Evolutionary conservation across 2,888 invertebrate species (phyloP).

Genomic region (Leucozona laternaria): DNA sequence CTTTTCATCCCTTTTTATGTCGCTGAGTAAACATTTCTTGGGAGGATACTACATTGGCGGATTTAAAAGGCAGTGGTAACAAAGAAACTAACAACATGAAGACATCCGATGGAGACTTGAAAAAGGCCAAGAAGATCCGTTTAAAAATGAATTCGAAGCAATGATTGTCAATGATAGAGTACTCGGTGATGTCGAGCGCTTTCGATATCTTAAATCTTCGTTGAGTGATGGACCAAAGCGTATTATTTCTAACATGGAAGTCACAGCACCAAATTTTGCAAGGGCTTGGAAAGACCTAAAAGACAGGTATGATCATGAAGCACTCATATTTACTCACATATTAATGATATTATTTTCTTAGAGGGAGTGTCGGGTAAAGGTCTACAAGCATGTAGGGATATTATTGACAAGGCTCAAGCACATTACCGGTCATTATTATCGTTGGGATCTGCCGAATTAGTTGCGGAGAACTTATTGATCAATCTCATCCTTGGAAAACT

Average conservation of each 20-base stretch:
- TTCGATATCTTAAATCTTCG: too few species aligned
- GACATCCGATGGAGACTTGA: not conserved
- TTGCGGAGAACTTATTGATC: not conserved
- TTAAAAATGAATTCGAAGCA: too few species aligned
- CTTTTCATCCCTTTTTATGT: not conserved
- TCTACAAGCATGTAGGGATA: constrained; percentile 1
- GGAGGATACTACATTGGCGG: not conserved
- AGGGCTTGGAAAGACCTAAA: too few species aligned
- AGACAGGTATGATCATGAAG: too few species aligned
- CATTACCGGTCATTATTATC: not conserved
- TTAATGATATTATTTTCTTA: too few species aligned
- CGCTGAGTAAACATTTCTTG: not conserved
- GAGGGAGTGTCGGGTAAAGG: not conserved
- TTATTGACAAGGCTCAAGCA: not conserved
- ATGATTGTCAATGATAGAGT: too few species aligned
- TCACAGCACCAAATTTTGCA: too few species aligned
- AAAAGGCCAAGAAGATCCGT: not conserved
- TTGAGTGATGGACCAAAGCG: too few species aligned
- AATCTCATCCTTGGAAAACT: not conserved
- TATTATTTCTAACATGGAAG: too few species aligned
- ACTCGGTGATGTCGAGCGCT: too few species aligned
- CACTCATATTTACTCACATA: too few species aligned
- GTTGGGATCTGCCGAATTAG: not conserved
- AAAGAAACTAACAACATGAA: not conserved
- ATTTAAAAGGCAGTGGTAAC: not conserved